A percentile compares a stretch with the other conserved stretches of the same genome.
phyloP scores from a whole-genome alignment of 2,797 vertebrate genomes.

The Hemitrygon akajei region DNA sequence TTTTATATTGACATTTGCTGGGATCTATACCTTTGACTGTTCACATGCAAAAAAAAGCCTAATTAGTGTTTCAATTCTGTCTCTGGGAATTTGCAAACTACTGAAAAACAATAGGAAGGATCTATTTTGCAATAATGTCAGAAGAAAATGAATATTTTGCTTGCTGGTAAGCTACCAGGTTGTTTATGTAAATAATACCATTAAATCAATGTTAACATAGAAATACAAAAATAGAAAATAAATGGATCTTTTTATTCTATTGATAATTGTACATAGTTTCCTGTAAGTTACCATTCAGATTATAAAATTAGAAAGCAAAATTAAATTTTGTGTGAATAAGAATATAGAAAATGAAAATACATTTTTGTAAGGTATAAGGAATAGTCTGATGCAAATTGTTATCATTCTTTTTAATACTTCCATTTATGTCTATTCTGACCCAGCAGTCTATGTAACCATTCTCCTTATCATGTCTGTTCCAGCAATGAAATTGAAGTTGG shows the following conservation, averaged over 20 bases:
- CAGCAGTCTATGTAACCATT: not conserved
- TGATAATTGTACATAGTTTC: not conserved
- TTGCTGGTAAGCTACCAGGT: not conserved
- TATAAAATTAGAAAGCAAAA: not conserved
- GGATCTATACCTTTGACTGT: not conserved
- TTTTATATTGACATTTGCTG: slow-evolving; percentile 4
- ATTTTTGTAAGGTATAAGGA: not conserved
- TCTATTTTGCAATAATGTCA: slow-evolving; percentile 30
- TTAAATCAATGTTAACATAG: not conserved
- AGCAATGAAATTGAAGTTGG: not conserved
- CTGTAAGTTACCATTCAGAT: not conserved
- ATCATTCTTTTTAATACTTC: not conserved
- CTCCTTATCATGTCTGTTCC: not conserved
- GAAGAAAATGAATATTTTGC: not conserved
- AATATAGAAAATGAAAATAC: slow-evolving; percentile 11
- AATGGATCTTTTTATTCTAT: not conserved
- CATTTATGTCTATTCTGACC: not conserved
- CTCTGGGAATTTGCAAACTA: not conserved
- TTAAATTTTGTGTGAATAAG: not conserved
- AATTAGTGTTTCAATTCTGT: not conserved
- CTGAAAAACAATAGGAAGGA: not conserved
- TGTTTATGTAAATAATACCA: not conserved
- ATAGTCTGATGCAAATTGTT: not conserved
- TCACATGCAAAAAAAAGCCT: not conserved
- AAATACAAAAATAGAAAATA: not conserved